Percentiles rank a stretch among this genome's conserved stretches.
These are phyloP conservation scores for Dendrolimus punctatus DNA, from an alignment of 1,140 invertebrate genomes.

Conservation along the genomic window DNA sequence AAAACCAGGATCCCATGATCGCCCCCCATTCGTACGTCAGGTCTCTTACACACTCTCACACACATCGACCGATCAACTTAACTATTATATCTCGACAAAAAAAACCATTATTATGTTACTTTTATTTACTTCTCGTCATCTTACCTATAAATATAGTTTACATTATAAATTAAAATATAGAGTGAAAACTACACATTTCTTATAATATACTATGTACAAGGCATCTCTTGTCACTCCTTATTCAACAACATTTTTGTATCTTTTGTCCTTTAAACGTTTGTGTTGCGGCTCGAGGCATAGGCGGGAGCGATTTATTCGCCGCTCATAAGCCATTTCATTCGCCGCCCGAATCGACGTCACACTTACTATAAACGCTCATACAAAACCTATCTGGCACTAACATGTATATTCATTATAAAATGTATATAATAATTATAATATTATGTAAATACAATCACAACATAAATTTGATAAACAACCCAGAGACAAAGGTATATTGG, in stretches of 20 bases:
- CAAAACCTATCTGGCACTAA: constrained; percentile 69
- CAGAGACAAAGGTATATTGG: constrained; percentile 52
- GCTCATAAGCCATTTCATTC: neutral
- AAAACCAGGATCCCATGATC: constrained; percentile 8
- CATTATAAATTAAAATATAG: constrained; percentile 67
- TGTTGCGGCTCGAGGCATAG: too few relatives aligned
- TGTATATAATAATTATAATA: constrained; percentile 52
- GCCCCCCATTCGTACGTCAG: constrained; percentile 18
- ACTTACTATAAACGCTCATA: constrained; percentile 56
- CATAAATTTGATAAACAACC: constrained; percentile 68
- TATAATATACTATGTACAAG: constrained; percentile 66
- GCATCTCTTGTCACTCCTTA: constrained; percentile 44
- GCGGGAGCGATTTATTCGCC: neutral
- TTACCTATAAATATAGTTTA: constrained; percentile 64
- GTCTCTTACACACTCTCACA: constrained; percentile 25
- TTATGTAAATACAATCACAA: constrained; percentile 68
- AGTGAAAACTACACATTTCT: constrained; percentile 67
- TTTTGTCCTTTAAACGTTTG: too few relatives aligned
- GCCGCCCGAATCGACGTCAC: constrained; percentile 3
- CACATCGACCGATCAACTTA: neutral
- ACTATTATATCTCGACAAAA: constrained; percentile 1
- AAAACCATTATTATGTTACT: constrained; percentile 32
- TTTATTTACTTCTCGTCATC: constrained; percentile 31
- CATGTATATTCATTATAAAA: constrained; percentile 69
- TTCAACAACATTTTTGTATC: constrained; percentile 11